Conservation (phyloP, 2,113 vertebrate genomes). For the Lophochroa leadbeateri region DNA sequence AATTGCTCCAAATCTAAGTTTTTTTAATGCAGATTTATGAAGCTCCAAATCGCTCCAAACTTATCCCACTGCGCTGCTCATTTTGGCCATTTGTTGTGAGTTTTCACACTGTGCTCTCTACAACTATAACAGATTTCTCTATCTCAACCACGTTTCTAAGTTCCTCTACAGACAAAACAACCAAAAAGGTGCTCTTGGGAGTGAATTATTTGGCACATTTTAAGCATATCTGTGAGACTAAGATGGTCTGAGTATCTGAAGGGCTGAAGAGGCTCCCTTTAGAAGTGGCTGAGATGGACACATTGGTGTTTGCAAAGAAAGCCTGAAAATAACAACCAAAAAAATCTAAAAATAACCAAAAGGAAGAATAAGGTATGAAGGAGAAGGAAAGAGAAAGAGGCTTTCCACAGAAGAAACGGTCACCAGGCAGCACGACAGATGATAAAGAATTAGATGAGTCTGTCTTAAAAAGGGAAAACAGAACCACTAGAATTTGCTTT, state of each 20-base stretch:
- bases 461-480: background rate
- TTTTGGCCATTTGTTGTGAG: background rate
- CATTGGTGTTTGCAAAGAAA: background rate
- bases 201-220: background rate
- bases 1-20: background rate
- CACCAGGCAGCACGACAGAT: background rate
- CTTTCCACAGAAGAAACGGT: background rate
- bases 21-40: background rate
- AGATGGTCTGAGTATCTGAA: background rate
- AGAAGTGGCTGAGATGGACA: background rate
- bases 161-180: background rate
- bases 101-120: background rate
- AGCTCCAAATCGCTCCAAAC: background rate
- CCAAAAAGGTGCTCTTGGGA: background rate
- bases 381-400: background rate
- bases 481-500: background rate
- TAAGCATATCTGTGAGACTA: background rate
- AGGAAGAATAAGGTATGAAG: background rate
- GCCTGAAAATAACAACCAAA: background rate
- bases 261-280: background rate
- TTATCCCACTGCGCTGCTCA: background rate
- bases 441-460: background rate
- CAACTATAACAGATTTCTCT: background rate
- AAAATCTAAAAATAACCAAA: background rate
- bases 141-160: background rate